Base-by-base conservation (phyloP, 2,113 vertebrate species). In the Syngnathus typhle region DNA sequence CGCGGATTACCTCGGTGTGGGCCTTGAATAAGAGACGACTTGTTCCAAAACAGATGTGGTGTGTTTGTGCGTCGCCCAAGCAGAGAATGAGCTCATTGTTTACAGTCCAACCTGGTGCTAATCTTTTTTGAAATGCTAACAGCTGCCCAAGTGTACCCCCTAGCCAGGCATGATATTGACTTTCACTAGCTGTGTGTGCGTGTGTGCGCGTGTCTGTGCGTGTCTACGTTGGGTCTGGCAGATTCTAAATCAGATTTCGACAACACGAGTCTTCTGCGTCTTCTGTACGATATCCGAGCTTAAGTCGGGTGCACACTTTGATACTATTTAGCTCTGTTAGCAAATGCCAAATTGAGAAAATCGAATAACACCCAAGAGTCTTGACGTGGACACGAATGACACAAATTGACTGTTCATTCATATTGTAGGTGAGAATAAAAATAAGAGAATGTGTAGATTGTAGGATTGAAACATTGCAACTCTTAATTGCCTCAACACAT, bases 31-130 rank as follows among this genome's bases (percentile, higher is more conserved):
- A 84, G 83, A 61, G 83, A 61, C 76, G 47, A 82, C 85, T 81
- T 88, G 83, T 89, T 87, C 82, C 73, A 82, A 84, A 88, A 84
- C 88, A 91, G 86, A 91, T 89, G 89, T 87, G 83, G 71, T 69
- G 82, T 79, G 78, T 79, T 84, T 58, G 78, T 70, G 47, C 65
- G 6, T 69, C 39, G 67, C 77, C 77, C 65, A 32, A 41, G 74
- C 69, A 67, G 69, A 88, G 89, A 90, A 89, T 88, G 90, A 89
- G 87, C 85, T 90, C 87, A 89, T 88, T 90, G 88, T 91, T 89
- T 89, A 88, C 82, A 79, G 82, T 84, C 43, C 67, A 85, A 89
- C 88, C 87, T 88, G 86, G 85, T 86, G 87, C 87, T 85, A 89
- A 90, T 89, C 82, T 85, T 81, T 81, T 82, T 83, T 85, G 81